Percentiles rank a stretch among this genome's conserved stretches.
Evolutionary conservation across 1,140 invertebrate species (phyloP).

Genomic region (Gonatopus flavifemur): DNA sequence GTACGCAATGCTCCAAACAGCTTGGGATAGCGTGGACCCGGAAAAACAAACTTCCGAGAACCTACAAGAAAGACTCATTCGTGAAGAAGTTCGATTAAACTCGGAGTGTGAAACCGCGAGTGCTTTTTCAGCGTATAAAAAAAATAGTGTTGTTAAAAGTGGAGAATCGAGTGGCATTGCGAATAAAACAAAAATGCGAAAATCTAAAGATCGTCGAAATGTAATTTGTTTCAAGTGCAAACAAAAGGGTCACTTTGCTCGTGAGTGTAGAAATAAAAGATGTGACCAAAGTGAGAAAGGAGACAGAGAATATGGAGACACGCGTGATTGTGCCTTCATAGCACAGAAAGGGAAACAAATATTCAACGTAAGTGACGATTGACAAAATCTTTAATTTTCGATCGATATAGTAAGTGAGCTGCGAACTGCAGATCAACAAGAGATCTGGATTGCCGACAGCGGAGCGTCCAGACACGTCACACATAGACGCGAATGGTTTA

Average conservation of each 20-base stretch:
- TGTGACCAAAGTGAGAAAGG: not conserved
- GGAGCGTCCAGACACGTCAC: conserved; percentile 19
- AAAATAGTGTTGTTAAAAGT: not conserved
- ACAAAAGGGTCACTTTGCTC: conserved; percentile 17
- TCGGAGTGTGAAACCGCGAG: not conserved
- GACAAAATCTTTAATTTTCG: not conserved
- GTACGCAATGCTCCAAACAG: not conserved
- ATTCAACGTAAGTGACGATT: too few species aligned
- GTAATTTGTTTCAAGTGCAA: conserved; percentile 19
- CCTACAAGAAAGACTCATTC: not conserved
- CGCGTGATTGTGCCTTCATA: not conserved
- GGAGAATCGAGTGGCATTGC: too few species aligned
- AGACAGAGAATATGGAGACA: not conserved
- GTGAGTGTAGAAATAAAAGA: conserved; percentile 16
- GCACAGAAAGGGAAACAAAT: not conserved
- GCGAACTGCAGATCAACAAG: not conserved
- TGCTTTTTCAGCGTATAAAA: not conserved
- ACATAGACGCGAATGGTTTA: conserved; percentile 5
- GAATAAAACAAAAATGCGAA: conserved; percentile 5
- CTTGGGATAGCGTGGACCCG: not conserved
- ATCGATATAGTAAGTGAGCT: not conserved
- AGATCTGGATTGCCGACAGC: conserved; percentile 21
- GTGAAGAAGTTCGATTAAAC: not conserved
- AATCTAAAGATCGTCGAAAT: not conserved
- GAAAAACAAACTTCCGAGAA: conserved; percentile 2